Base-by-base conservation (phyloP, 2,113 vertebrate species). In the Theristicus caerulescens region DNA sequence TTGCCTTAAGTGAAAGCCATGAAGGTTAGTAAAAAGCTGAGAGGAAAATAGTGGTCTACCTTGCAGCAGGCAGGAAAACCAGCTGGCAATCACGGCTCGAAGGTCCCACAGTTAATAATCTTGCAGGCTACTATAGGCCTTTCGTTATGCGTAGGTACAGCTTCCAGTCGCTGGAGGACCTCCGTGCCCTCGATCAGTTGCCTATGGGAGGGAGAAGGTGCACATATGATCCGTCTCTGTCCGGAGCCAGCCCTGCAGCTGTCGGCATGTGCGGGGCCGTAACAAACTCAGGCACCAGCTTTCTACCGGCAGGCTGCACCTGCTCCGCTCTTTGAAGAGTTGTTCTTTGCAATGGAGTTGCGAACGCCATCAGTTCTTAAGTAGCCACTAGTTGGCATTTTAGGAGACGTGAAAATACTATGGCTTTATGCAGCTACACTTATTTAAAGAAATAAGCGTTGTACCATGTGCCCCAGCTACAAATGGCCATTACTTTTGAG, bases 101-200 rank as follows among this genome's bases (percentile, higher is more conserved):
- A 97, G n/a, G 97, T 71, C 44, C 98, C 99, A 97, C 99, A 99
- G 57, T 97, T 90, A 52, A 44, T 77, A 86, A 99, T 97, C 96
- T 84, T 98, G 96, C 99, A 99, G 24, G 97, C 92, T 78, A 95
- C 71, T 19, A 84, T 85, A 62, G 99, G 99, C 88, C 98, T 98
- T 97, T 99, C 98, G 3, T 99, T 99, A 88, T 92, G 95, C 12
- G 98, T 99, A 38, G 97, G 93, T 46, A 98, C 88, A 3, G 80
- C 96, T 96, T 99, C 98, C 83, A 99, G 76, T 83, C 93, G 98
- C 90, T 95, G 97, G 52, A 99, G 98, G 83, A 98, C 97, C 11
- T 99, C 96, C 2, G 97, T 98, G 94, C 99, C 99, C 97, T 99
- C 99, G 17, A 99, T 96, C 55, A 99, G 67, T 94, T 99, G 98